Evolutionary conservation across 2,113 vertebrate genomes (phyloP), one percentile per base, ranked within the genome.

Genomic region (Dromiciops gliroides): DNA sequence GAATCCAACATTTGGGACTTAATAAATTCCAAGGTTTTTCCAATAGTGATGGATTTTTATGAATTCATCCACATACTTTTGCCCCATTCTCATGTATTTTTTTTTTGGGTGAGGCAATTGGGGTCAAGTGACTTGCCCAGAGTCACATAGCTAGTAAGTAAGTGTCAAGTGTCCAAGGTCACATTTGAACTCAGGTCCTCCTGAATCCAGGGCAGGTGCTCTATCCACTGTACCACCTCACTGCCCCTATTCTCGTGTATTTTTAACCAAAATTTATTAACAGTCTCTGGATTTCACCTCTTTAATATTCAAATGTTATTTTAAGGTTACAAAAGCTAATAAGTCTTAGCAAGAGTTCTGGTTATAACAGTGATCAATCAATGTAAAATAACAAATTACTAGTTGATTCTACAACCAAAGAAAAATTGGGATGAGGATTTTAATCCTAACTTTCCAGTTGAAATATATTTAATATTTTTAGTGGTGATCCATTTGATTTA

Each of bases 311-410:
- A 83, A 44, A 83, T 83, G n/a, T 44, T 83, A 83, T 44, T 22
- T 83, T 89, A 90, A 95, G 52, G 37, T 96, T 95, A 89, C 60
- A 60, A 92, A 92, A 92, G 28, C 95, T 93, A 95, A 92, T 92
- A 95, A 23, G 48, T 51, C 47, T 90, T 93, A 23, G 91, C 3
- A 94, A 28, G 51, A 7, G 92, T 94, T 75, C 51, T 95, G 10
- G 56, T 92, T 93, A 94, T 37, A 50, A 90, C 3, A 22, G 24
- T 96, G 28, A 44, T 67, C 93, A 52, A 93, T 37, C 93, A 53
- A 93, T 37, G 37, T 67, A 6, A 95, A 92, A 53, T 89, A 89
- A 31, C 50, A 95, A 95, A 90, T 3, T 89, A 93, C 0, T 48
- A 19, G 11, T 31, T 94, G 91, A 56, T 75, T 92, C 5, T 52